A percentile compares a stretch with the other conserved stretches of the same genome.
phyloP scores from a whole-genome alignment of 30 jellyfish, hydroid and myxozoan species.

The Phacellophora camtschatica region DNA sequence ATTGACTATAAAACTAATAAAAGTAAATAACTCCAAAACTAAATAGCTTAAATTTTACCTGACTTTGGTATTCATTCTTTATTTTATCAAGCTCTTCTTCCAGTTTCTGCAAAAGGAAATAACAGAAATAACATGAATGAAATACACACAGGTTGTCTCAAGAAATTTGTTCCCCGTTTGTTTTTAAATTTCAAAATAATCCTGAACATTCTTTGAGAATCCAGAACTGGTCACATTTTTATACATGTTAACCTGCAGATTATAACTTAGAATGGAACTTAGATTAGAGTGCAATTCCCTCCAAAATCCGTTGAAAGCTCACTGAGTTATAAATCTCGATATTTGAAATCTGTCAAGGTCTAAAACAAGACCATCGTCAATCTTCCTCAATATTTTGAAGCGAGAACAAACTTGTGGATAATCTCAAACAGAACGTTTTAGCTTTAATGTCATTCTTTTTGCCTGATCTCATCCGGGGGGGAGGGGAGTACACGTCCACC shows the following conservation, averaged over 20 bases:
- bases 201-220: too few relatives aligned
- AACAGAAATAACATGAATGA: not conserved
- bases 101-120: constrained; percentile 30
- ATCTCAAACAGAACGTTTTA: not conserved
- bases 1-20: too few relatives aligned
- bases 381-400: not conserved
- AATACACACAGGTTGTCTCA: not conserved
- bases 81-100: constrained; percentile 38
- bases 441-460: too few relatives aligned
- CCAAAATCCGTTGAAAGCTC: not conserved
- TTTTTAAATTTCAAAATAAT: too few relatives aligned
- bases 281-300: not conserved
- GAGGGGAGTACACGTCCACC: too few relatives aligned
- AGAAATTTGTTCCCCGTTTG: too few relatives aligned
- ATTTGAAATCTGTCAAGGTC: not conserved
- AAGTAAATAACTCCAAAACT: not conserved
- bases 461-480: too few relatives aligned
- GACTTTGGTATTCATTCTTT: constrained; percentile 30
- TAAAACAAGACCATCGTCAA: not conserved
- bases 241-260: not conserved
- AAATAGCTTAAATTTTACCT: not conserved
- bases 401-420: not conserved
- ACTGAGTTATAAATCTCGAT: not conserved
- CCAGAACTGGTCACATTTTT: too few relatives aligned
- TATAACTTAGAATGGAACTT: not conserved